Percentiles rank a stretch among this genome's conserved stretches.
These are phyloP conservation scores for Cylas formicarius DNA, from an alignment of 1,140 invertebrate genomes.

Conservation along the genomic window DNA sequence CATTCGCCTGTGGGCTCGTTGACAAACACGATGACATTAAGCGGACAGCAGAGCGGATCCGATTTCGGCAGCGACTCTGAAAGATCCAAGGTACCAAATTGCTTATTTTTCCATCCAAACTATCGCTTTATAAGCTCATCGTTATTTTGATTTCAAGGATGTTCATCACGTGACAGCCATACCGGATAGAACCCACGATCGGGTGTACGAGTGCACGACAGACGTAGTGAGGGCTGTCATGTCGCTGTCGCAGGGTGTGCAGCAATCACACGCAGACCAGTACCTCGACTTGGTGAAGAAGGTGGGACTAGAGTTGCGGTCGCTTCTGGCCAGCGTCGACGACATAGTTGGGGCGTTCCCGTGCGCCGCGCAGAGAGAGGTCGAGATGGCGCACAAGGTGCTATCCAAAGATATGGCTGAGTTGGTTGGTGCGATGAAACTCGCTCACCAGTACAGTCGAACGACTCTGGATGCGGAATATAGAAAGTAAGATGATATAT, in stretches of 20 bases:
- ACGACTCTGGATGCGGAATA: constrained; percentile 90
- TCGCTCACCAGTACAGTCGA: constrained; percentile 79
- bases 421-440: constrained; percentile 84
- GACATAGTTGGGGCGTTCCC: constrained; percentile 69
- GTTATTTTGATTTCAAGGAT: constrained; percentile 20
- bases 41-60: constrained; percentile 17
- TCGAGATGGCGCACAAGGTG: constrained; percentile 96
- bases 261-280: constrained; percentile 59
- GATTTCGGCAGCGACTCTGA: constrained; percentile 21
- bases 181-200: constrained; percentile 72
- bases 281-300: constrained; percentile 77
- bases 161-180: constrained; percentile 51
- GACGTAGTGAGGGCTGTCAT: constrained; percentile 86
- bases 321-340: constrained; percentile 79
- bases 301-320: constrained; percentile 73
- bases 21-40: constrained; percentile 27
- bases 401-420: constrained; percentile 95
- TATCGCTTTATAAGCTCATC: background rate
- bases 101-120: constrained; percentile 4
- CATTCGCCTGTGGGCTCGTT: constrained; percentile 37
- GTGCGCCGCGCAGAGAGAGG: constrained; percentile 63
- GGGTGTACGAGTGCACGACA: constrained; percentile 85
- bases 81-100: constrained; percentile 26
- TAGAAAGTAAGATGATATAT: constrained; percentile 74
- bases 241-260: constrained; percentile 75